phyloP scores from a whole-genome alignment of 2,888 invertebrate species.

The Drosophila lutescens region DNA sequence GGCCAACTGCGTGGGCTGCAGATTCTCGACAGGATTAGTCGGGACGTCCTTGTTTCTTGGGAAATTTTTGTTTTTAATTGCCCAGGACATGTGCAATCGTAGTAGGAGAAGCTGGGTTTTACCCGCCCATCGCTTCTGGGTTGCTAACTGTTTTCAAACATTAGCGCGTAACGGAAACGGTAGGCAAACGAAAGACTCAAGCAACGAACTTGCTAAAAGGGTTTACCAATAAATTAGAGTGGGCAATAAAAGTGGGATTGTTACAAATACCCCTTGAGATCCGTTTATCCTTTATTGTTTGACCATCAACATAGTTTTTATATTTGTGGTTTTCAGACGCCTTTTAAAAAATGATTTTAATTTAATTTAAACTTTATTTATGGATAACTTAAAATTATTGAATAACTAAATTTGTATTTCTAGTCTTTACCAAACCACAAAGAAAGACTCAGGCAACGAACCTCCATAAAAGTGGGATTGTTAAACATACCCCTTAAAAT shows the following conservation, averaged over 20 bases:
- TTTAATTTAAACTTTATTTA: too few species aligned
- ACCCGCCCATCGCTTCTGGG: constrained; percentile 27
- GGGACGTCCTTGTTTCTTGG: constrained; percentile 37
- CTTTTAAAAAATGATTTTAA: too few species aligned
- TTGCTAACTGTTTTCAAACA: constrained; percentile 15
- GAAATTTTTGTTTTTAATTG: constrained; percentile 56
- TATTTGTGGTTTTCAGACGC: too few species aligned
- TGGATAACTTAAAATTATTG: too few species aligned
- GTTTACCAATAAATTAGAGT: constrained; percentile 10
- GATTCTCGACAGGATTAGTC: constrained; percentile 52
- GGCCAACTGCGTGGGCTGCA: constrained; percentile 7
- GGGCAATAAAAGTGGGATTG: constrained; percentile 17
- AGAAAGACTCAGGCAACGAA: too few species aligned
- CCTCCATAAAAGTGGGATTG: too few species aligned
- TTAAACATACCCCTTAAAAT: neutral
- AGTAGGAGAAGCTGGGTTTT: constrained; percentile 36
- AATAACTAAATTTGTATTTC: too few species aligned
- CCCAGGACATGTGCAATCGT: constrained; percentile 49
- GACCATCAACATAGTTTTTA: too few species aligned
- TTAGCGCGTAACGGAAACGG: constrained; percentile 22
- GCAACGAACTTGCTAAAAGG: constrained; percentile 55
- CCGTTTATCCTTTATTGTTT: too few species aligned
- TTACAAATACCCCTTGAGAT: neutral
- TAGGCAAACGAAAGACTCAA: constrained; percentile 47
- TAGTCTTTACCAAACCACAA: too few species aligned